These are phyloP conservation scores for Luehdorfia chinensis DNA, from an alignment of 1,140 invertebrate genomes.

Conservation along the genomic window DNA sequence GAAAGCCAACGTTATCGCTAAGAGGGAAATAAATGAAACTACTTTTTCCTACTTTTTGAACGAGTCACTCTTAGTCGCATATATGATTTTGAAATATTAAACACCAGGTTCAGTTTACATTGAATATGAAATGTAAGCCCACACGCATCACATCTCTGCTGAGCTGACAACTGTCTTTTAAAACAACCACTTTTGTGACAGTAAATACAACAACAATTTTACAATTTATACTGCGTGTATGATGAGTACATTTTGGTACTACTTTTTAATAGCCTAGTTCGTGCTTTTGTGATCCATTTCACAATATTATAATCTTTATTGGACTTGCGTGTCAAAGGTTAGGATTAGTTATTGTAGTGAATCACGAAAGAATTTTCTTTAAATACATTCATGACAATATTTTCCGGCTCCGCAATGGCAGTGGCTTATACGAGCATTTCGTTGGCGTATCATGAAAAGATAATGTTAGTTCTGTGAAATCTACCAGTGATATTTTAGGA, in stretches of 20 bases:
- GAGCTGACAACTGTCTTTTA: neutral
- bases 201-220: neutral
- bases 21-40: slow-evolving; percentile 63
- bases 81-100: slow-evolving; percentile 33
- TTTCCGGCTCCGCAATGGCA: slow-evolving; percentile 6
- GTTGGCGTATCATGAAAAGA: slow-evolving; percentile 2
- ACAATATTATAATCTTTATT: slow-evolving; percentile 9
- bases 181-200: neutral
- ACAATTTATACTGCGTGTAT: neutral
- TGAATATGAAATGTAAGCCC: neutral
- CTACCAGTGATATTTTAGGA: neutral
- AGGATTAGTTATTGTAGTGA: slow-evolving; percentile 8
- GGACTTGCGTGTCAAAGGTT: slow-evolving; percentile 10
- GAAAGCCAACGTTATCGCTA: slow-evolving; percentile 53
- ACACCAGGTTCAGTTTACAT: slow-evolving; percentile 20
- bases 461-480: neutral
- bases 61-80: slow-evolving; percentile 38
- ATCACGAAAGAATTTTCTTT: slow-evolving; percentile 11
- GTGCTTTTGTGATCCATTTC: slow-evolving; percentile 5
- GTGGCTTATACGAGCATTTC: slow-evolving; percentile 5
- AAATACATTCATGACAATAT: slow-evolving; percentile 2
- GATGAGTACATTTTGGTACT: neutral
- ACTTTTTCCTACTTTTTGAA: slow-evolving; percentile 55
- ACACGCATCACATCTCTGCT: slow-evolving; percentile 14
- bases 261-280: neutral